These are phyloP conservation scores for Myotis lucifugus DNA, from an alignment of 2,113 vertebrate species.

Conservation along the genomic window DNA sequence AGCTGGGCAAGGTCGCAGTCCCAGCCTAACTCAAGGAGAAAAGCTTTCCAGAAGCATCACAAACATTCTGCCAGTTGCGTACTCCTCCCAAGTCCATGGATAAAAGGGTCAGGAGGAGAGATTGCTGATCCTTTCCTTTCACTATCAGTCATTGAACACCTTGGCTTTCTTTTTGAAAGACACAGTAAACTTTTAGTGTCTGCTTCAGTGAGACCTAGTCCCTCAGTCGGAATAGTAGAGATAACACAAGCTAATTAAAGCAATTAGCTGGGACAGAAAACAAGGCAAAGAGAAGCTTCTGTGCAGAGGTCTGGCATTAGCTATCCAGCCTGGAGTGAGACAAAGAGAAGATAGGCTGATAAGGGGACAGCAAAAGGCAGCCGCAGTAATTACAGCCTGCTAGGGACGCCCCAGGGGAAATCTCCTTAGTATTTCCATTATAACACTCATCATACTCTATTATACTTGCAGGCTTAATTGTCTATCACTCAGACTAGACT, in stretches of 20 bases:
- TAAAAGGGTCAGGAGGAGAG: background rate
- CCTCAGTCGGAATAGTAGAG: background rate
- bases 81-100: background rate
- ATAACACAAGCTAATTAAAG: background rate
- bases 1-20: background rate
- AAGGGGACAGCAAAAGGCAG: background rate
- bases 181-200: background rate
- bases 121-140: background rate
- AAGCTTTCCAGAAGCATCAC: background rate
- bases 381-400: background rate
- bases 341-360: background rate
- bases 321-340: background rate
- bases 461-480: background rate
- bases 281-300: background rate
- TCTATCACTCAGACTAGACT: background rate
- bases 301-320: background rate
- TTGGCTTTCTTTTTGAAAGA: conserved; percentile 24
- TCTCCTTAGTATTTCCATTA: background rate
- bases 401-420: background rate
- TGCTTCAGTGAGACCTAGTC: background rate
- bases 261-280: background rate
- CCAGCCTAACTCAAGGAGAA: conserved; percentile 38
- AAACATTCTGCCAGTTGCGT: background rate
- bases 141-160: background rate
- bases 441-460: background rate